These are phyloP conservation scores for Amblyopsis hoosieri DNA, from an alignment of 2,797 vertebrate species.

Conservation along the genomic window DNA sequence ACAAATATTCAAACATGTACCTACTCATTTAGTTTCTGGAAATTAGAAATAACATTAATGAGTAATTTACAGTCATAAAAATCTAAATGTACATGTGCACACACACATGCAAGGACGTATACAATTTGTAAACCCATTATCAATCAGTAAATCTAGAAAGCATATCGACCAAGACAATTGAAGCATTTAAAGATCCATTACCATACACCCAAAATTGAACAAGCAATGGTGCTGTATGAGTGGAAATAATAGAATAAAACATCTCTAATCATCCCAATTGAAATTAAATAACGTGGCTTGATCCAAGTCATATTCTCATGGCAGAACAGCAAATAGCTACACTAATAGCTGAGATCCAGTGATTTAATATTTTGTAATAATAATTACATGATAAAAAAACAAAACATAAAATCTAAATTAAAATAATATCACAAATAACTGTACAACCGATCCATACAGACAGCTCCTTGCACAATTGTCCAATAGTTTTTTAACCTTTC, in stretches of 20 bases:
- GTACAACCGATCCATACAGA: slow-evolving; percentile 27
- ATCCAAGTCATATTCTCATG: background rate
- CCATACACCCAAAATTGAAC: slow-evolving; percentile 5
- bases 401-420: slow-evolving; percentile 22
- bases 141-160: background rate
- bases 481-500: slow-evolving; percentile 29
- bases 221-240: background rate
- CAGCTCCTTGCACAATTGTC: background rate
- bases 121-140: background rate
- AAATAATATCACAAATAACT: slow-evolving; percentile 21
- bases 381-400: slow-evolving; percentile 17
- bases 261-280: background rate
- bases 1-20: too few relatives aligned
- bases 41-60: too few relatives aligned
- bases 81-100: too few relatives aligned
- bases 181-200: slow-evolving; percentile 15
- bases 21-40: too few relatives aligned
- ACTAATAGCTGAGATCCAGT: slow-evolving; percentile 4
- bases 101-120: too few relatives aligned
- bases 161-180: background rate
- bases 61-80: too few relatives aligned
- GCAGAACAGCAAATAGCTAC: slow-evolving; percentile 6
- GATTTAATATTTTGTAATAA: slow-evolving; percentile 14
- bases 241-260: background rate
- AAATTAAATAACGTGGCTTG: slow-evolving; percentile 11